phyloP scores from a whole-genome alignment of 92 coral and sea anemone species.

The Bergia puertoricense region DNA sequence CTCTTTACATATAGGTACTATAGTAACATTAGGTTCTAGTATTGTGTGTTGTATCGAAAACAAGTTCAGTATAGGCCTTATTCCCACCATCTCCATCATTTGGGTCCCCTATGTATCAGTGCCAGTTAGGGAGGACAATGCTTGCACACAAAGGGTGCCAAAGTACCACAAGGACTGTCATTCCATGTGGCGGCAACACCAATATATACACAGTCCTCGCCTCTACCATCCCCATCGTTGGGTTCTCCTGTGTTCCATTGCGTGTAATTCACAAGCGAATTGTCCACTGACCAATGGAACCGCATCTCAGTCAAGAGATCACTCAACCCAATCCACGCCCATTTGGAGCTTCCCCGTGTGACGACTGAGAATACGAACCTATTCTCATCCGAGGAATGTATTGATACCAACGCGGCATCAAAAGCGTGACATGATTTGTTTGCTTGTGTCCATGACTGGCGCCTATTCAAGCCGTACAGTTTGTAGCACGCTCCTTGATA shows the following conservation, averaged over 20 bases:
- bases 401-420: slow-evolving; percentile 7
- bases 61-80: background rate
- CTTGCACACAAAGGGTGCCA: slow-evolving; percentile 6
- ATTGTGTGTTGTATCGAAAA: background rate
- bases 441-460: slow-evolving; percentile 13
- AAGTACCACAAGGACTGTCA: slow-evolving; percentile 1
- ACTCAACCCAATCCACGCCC: slow-evolving; percentile 38
- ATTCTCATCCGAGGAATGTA: slow-evolving; percentile 14
- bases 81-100: slow-evolving; percentile 4
- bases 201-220: slow-evolving; percentile 35
- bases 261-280: background rate
- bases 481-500: slow-evolving; percentile 26
- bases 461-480: background rate
- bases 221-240: slow-evolving; percentile 4
- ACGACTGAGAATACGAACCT: background rate
- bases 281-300: slow-evolving; percentile 37
- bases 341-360: background rate
- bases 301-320: background rate
- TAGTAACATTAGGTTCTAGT: background rate
- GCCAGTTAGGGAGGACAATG: background rate
- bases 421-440: background rate
- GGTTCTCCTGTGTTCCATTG: slow-evolving; percentile 42
- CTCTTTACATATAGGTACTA: no score
- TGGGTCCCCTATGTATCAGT: slow-evolving; percentile 8
- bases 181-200: slow-evolving; percentile 1